These are phyloP conservation scores for Ciconia maguari DNA, from an alignment of 2,113 vertebrate genomes.

Conservation along the genomic window DNA sequence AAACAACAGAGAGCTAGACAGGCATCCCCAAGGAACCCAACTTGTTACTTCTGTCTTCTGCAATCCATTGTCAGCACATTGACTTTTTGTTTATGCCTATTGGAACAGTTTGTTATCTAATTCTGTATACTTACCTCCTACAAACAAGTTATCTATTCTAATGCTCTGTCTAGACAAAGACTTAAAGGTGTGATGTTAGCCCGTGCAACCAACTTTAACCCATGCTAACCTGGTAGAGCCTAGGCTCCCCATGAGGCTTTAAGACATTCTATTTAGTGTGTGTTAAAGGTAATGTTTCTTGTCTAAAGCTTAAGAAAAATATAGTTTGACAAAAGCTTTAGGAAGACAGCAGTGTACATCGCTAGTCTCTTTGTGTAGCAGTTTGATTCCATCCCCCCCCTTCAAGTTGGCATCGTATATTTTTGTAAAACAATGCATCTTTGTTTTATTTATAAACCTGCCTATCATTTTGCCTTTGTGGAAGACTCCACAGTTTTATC, in stretches of 20 bases:
- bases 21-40: not conserved
- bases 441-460: constrained; percentile 61
- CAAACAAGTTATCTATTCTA: constrained; percentile 45
- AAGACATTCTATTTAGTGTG: not conserved
- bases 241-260: not conserved
- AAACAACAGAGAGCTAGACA: not conserved
- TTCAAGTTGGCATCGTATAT: not conserved
- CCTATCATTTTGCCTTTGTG: constrained; percentile 39
- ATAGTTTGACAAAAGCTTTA: constrained; percentile 37
- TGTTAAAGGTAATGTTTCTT: constrained; percentile 5
- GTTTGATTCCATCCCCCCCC: not conserved
- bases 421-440: constrained; percentile 55
- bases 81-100: constrained; percentile 4
- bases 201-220: not conserved
- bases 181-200: constrained; percentile 35
- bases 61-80: not conserved
- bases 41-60: constrained; percentile 1
- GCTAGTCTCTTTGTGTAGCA: constrained; percentile 12
- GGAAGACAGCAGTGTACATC: not conserved
- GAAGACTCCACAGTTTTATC: constrained; percentile 20
- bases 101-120: constrained; percentile 33
- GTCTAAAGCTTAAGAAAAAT: constrained; percentile 29
- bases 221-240: not conserved
- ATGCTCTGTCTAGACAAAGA: constrained; percentile 34
- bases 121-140: constrained; percentile 3